Evolutionary conservation across 2,888 invertebrate genomes (phyloP).

Genomic region (Amphipoea oculea): DNA sequence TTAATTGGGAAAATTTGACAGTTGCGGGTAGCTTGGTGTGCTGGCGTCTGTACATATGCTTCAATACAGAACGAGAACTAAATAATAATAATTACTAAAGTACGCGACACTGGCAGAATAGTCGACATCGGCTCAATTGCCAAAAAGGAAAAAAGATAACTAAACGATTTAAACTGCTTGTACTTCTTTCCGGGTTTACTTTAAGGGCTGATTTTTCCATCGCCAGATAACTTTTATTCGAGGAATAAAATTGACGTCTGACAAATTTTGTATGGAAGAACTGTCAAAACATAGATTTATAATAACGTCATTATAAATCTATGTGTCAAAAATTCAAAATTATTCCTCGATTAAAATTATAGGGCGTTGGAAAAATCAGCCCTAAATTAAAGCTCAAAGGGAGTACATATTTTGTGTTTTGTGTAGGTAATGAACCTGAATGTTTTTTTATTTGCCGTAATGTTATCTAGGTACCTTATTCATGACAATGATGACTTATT

Average conservation of each 20-base stretch:
- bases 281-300: no score
- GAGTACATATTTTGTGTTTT: neutral
- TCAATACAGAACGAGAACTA: neutral
- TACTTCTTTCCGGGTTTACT: neutral
- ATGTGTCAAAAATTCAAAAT: no score
- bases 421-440: neutral
- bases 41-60: no score
- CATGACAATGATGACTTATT: neutral
- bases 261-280: neutral
- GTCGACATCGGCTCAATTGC: no score
- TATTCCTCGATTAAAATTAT: neutral
- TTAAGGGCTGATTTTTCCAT: neutral
- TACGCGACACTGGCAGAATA: no score
- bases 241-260: neutral
- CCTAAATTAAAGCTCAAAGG: neutral
- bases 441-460: accelerated
- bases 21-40: no score
- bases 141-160: no score
- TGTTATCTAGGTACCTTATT: neutral
- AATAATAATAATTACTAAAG: neutral
- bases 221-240: neutral
- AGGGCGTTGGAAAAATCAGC: neutral
- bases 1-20: no score
- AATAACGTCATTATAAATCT: no score
- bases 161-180: neutral